Evolutionary conservation across 2,113 vertebrate genomes (phyloP).

Genomic region (Hemicordylus capensis): DNA sequence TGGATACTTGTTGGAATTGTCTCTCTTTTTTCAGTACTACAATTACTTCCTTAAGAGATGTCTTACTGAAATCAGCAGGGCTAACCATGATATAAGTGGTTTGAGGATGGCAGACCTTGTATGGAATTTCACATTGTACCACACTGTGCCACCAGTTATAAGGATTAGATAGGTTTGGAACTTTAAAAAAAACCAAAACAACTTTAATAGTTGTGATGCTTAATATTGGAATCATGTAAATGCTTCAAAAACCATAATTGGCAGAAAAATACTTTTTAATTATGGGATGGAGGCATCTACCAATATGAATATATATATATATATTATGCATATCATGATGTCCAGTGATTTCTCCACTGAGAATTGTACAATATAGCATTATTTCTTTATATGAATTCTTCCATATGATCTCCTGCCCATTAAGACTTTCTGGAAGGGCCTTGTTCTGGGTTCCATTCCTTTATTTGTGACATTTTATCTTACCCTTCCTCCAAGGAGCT

Average conservation of each 20-base stretch:
- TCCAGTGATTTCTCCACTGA: not conserved
- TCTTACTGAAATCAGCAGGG: not conserved
- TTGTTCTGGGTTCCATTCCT: not conserved
- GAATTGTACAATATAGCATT: conserved; percentile 26
- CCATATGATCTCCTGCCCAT: not conserved
- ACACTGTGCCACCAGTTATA: not conserved
- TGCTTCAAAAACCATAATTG: conserved; percentile 6
- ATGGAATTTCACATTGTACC: fast-evolving
- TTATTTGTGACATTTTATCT: not conserved
- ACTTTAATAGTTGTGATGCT: conserved; percentile 7
- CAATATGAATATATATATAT: conserved; percentile 43
- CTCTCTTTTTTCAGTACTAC: not conserved
- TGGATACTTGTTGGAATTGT: not conserved
- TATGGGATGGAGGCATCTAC: conserved; percentile 41
- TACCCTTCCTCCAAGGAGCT: not conserved
- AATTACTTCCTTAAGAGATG: not conserved
- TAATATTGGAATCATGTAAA: not conserved
- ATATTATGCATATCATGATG: not conserved
- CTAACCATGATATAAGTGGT: not conserved
- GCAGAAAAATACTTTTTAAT: conserved; percentile 38
- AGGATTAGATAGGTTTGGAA: not conserved
- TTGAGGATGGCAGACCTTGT: not conserved
- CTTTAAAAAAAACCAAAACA: not conserved
- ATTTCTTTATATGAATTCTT: not conserved
- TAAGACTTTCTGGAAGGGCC: not conserved